Evolutionary conservation across 2,888 invertebrate genomes (phyloP), one percentile per base, ranked within the genome.

Genomic region (Drosophila vallismaia): DNA sequence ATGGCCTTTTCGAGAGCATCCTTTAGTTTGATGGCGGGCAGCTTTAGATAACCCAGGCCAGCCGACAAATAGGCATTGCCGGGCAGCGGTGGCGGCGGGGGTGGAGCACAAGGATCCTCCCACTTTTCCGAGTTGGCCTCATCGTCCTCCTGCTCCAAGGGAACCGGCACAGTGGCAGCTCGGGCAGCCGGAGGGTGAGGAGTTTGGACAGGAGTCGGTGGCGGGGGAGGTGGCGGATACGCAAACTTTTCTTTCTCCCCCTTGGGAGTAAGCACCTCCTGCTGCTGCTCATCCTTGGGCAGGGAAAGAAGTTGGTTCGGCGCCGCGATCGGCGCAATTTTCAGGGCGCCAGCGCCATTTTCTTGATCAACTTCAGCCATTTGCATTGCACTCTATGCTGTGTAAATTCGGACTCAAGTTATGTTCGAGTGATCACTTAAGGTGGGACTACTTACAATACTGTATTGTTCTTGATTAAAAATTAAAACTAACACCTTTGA

Each of bases 271-370:
- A 66, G 55, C 2, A 72, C 63, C 36, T 77, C 54, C 29, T 75
- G 67, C 10, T 57, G 62, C 6, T 67, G 62, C 6, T 64, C 19
- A 19, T 19, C 74, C 38, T 55, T 54, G 29, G 52, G 26, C 9
- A 57, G 3, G 33, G 38, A n/a, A 6, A 36, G 36, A 2, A 2
- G 36, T n/a, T 72, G 76, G 14, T 51, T 68, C 7, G 72, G 28
- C 60, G 12, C 50, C 42, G 58, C 28, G 44, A 6, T 63, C 53
- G 59, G 66, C 49, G 69, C 53, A 51, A 40, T 71, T 52, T 76
- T 63, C 54, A 81, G 73, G 73, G 88, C 88, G 85, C 86, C 88
- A 76, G 87, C 89, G 89, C 89, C 89, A 89, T 88, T 89, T 89
- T 89, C 82, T 81, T 88, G 77, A 63, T 62, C 53, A 66, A 26